These are phyloP conservation scores for Dysmachus trigonus DNA, from an alignment of 2,888 invertebrate genomes.

Conservation along the genomic window DNA sequence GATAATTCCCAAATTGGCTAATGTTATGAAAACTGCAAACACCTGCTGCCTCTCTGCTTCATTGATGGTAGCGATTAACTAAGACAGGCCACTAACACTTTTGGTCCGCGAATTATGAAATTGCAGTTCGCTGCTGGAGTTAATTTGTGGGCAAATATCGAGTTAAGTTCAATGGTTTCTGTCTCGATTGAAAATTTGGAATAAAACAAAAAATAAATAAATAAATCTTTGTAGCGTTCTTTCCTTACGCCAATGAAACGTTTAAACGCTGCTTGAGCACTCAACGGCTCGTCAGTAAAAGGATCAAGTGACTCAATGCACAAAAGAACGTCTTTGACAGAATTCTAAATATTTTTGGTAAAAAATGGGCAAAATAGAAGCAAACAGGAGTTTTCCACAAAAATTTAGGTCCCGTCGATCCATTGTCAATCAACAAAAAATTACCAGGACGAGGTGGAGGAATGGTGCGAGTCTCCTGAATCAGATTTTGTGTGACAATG, in stretches of 20 bases:
- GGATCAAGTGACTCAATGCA: neutral
- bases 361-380: conserved; percentile 15
- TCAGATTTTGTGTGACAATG: conserved; percentile 7
- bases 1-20: conserved; percentile 17
- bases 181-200: neutral
- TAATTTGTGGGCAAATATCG: neutral
- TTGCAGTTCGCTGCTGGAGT: neutral
- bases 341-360: conserved; percentile 9
- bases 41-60: neutral
- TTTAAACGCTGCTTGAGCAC: conserved; percentile 19
- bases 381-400: conserved; percentile 9
- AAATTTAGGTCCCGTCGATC: conserved; percentile 12
- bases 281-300: conserved; percentile 19
- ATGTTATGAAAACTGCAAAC: conserved; percentile 1
- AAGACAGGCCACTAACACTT: neutral
- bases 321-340: neutral
- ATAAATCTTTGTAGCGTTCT: neutral
- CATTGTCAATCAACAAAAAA: neutral
- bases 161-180: neutral
- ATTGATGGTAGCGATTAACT: conserved; percentile 9
- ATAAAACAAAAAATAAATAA: neutral
- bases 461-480: neutral
- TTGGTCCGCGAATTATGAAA: neutral
- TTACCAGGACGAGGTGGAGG: neutral
- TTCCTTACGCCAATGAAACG: neutral